phyloP scores from a whole-genome alignment of 2,797 vertebrate genomes.

The Sebastes diploproa region DNA sequence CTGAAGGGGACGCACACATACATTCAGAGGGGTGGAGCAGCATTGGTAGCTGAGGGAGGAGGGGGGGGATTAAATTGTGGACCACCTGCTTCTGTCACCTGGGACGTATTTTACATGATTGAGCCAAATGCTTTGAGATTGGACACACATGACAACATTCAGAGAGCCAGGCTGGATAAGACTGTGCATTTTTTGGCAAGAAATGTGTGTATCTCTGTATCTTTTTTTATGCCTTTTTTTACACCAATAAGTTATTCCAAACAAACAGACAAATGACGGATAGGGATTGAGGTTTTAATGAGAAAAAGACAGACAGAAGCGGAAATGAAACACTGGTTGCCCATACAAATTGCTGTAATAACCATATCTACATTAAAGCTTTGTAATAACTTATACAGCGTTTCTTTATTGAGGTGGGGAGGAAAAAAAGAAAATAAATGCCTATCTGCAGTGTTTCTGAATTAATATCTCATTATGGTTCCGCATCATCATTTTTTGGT shows the following conservation, averaged over 20 bases:
- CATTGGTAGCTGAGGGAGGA: not conserved
- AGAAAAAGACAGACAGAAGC: slow-evolving; percentile 74
- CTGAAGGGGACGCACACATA: not conserved
- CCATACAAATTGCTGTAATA: slow-evolving; percentile 82
- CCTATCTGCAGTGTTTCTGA: slow-evolving; percentile 77
- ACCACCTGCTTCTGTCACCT: slow-evolving; percentile 75
- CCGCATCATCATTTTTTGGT: slow-evolving; percentile 81
- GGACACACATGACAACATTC: slow-evolving; percentile 73
- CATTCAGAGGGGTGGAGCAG: slow-evolving; percentile 27
- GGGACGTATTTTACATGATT: slow-evolving; percentile 74
- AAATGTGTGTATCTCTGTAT: slow-evolving; percentile 9
- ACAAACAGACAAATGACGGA: slow-evolving; percentile 73
- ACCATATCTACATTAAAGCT: slow-evolving; percentile 80
- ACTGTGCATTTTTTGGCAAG: slow-evolving; percentile 35
- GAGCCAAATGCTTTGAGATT: slow-evolving; percentile 74
- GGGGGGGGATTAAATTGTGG: slow-evolving; percentile 52
- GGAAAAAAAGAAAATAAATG: slow-evolving; percentile 69
- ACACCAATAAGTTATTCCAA: slow-evolving; percentile 57
- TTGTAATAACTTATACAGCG: slow-evolving; percentile 75
- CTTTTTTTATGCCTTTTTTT: slow-evolving; percentile 25
- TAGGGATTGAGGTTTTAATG: slow-evolving; percentile 77
- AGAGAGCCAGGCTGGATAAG: slow-evolving; percentile 32
- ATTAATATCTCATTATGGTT: slow-evolving; percentile 85
- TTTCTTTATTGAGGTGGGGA: slow-evolving; percentile 72
- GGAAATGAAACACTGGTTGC: slow-evolving; percentile 77